Base-by-base conservation (phyloP, 2,888 invertebrate species). In the Hemaris fuciformis region DNA sequence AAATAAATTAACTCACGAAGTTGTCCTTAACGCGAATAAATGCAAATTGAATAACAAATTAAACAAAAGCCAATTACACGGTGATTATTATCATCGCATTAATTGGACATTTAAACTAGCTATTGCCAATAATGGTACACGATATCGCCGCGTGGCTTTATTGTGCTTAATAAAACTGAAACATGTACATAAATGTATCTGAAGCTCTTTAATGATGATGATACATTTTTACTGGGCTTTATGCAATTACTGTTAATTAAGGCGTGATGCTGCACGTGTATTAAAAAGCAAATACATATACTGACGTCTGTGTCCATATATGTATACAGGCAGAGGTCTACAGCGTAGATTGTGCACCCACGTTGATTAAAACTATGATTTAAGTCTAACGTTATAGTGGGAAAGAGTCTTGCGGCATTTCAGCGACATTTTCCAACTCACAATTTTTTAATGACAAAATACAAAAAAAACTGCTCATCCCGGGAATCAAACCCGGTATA, bases 31-130 rank as follows among this genome's bases (percentile, higher is more conserved):
- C 31, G 43, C 8, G 22, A 45, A 60, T 60, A 60, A 20, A 60
- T 31, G 46, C 5, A 58, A 62, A 70, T 72, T 72, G 53, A 66
- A 48, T 67, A 61, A 61, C 34, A 41, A 60, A 60, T 53, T 62
- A 63, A 60, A 64, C 59, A 27, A 64, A 63, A 73, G 67, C 68
- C 70, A 78, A 77, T 75, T 70, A 73, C 65, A 64, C 64, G 38
- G 65, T 67, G 64, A 67, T 72, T 72, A 68, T 64, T 67, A 67
- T 66, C 62, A 62, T 63, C 56, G 64, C 66, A 71, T 70, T 71
- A 66, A 73, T 69, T 71, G 70, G 65, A 64, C 69, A 69, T 71
- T 73, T 72, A 65, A 67, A 73, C 70, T 69, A 66, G 64, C 63
- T 62, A 66, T 69, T 67, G 68, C 70, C 66, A 69, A 71, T 70